Base-by-base conservation (phyloP, 2,888 invertebrate genomes). In the Dromius quadrimaculatus region DNA sequence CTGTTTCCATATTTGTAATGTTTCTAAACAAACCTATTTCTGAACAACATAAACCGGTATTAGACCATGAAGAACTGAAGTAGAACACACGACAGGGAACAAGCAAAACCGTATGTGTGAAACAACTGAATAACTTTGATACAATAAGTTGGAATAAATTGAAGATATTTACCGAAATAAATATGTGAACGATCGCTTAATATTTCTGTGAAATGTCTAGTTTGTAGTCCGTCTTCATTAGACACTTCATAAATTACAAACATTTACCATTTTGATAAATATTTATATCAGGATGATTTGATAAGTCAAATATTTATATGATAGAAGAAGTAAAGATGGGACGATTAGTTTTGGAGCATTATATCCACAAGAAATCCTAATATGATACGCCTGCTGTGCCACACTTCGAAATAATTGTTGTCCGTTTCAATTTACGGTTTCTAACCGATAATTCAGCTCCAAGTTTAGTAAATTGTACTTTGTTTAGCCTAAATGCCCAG, bases 21-120 rank as follows among this genome's bases (percentile, higher is more conserved):
- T 68, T 59, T 57, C 68, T 68, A 68, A 68, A 59, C 68, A 68
- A 68, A 68, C 68, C 68, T 59, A 68, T 68, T 59, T 59, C 68
- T 59, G 68, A 68, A 68, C 38, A 19, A 45, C 43, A 22, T 45
- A 68, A 68, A 68, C 68, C 68, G 68, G 68, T 68, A 68, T 59
- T 45, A 59, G 20, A 68, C 34, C 43, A 59, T 59, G 34, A 57
- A 43, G 38, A 43, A 68, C 45, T 45, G 59, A 68, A 68, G 68
- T 68, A 59, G 68, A 68, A 68, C 66, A 41, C 54, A 45, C 50
- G 50, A 11, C 17, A 61, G n/a, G 38, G 47, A 45, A 32, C 65
- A 59, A 68, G 59, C 68, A 45, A 68, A 68, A 68, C 68, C 20
- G 59, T 68, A 43, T 19, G 50, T 43, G 38, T 23, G 23, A 47